Evolutionary conservation across 2,888 invertebrate genomes (phyloP), one percentile per base, ranked within the genome.

Genomic region (Electrophaes corylata): DNA sequence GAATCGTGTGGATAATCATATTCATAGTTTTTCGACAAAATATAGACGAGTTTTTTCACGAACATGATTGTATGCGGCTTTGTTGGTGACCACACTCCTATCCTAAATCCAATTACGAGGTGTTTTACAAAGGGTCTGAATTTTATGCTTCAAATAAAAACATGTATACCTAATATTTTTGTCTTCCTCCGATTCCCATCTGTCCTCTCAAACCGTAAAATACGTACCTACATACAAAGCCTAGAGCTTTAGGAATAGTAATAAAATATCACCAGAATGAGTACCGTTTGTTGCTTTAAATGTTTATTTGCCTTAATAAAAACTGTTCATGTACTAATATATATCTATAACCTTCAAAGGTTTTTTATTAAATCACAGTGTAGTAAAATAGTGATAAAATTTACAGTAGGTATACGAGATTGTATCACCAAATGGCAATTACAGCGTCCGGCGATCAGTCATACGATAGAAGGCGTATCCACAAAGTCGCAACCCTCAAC

Each of bases 1-100:
- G 89, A 91, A 89, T 86, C 83, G 85, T 81, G 81, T 86, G 86
- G 89, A 90, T 90, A 91, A 91, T 89, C 84, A 84, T 89, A 88
- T 90, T 91, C 90, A 91, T 90, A 88, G 87, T 84, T 88, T 87
- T 81, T 79, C 81, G 78, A 78, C 79, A 76, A 81, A 81, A 81
- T 78, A 81, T 76, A 79, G 78, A 79, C 75, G 76, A 79, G 76
- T 76, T 79, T 81, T 79, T 78, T 72, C 76, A 76, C 75, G 75
- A 74, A 77, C 75, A 80, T 79, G 73, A 77, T 79, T 80, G 76
- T 70, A 69, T 69, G 66, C 69, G 70, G 64, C 68, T 67, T 65
- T 71, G 66, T 65, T 72, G 66, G 70, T 72, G 71, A 76, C 74
- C 72, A 69, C 73, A 66, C 59, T 52, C 58, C 56, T 65, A 75